These are phyloP conservation scores for Actinia equina DNA, from an alignment of 64 coral and sea anemone species.

Conservation along the genomic window DNA sequence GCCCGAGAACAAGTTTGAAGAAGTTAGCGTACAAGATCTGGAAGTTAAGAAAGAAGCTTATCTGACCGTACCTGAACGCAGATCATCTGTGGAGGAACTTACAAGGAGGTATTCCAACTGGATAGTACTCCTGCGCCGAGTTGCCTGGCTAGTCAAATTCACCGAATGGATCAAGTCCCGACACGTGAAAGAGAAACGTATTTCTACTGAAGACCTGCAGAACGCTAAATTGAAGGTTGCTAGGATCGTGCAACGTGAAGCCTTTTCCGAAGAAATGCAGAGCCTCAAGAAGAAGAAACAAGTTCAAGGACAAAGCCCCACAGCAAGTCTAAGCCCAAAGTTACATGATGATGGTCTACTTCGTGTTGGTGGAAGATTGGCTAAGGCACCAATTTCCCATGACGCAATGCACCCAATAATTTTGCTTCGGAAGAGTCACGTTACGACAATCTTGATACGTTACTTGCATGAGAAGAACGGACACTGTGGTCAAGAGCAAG, in stretches of 20 bases:
- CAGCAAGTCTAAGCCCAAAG: slow-evolving; percentile 27
- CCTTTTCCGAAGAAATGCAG: slow-evolving; percentile 1
- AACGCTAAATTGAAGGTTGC: neutral
- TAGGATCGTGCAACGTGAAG: slow-evolving; percentile 14
- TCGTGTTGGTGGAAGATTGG: slow-evolving; percentile 51
- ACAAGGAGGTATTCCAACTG: slow-evolving; percentile 5
- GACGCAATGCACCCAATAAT: slow-evolving; percentile 62
- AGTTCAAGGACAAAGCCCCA: neutral
- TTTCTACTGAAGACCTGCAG: neutral
- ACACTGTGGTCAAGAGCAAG: slow-evolving; percentile 61
- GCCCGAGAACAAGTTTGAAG: slow-evolving; percentile 7
- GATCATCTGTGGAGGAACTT: slow-evolving; percentile 17
- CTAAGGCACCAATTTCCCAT: slow-evolving; percentile 26
- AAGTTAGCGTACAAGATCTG: neutral
- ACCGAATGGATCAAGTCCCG: slow-evolving; percentile 27
- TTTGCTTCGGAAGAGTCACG: slow-evolving; percentile 46
- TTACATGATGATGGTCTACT: slow-evolving; percentile 24
- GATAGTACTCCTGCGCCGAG: slow-evolving; percentile 36
- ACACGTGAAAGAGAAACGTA: neutral
- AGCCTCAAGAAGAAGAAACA: neutral
- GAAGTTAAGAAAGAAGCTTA: slow-evolving; percentile 30
- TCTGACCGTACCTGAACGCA: neutral
- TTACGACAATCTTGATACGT: slow-evolving; percentile 47
- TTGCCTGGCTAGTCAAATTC: slow-evolving; percentile 41
- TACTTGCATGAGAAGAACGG: slow-evolving; percentile 60